Evolutionary conservation across 64 coral and sea anemone species (phyloP).

Genomic region (Trachythela sp.): DNA sequence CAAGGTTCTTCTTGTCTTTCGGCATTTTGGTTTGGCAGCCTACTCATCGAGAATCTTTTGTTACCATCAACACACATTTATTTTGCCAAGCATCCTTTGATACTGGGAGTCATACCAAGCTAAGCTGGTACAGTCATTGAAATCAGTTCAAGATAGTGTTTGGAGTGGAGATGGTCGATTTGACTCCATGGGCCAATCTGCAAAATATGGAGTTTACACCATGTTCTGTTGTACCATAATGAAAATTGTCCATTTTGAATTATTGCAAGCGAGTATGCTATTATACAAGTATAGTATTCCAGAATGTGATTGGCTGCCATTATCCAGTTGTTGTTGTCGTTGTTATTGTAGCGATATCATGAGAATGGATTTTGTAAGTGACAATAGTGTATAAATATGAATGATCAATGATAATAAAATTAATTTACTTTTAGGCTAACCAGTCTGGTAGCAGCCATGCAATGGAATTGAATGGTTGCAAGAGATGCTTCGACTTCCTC

Average conservation of each 20-base stretch:
- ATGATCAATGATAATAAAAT: constrained; percentile 27
- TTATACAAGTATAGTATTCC: constrained; percentile 21
- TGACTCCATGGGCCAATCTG: constrained; percentile 25
- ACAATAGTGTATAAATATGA: neutral
- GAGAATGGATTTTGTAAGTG: neutral
- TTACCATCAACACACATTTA: constrained; percentile 25
- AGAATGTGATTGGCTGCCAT: constrained; percentile 20
- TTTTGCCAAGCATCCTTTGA: constrained; percentile 10
- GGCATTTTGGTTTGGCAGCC: constrained; percentile 26
- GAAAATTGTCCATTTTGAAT: constrained; percentile 33
- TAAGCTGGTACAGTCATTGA: constrained; percentile 25
- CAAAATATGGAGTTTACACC: constrained; percentile 24
- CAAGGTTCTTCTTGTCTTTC: constrained; percentile 23
- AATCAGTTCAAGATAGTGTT: constrained; percentile 17
- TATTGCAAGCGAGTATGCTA: constrained; percentile 23
- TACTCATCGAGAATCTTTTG: constrained; percentile 20
- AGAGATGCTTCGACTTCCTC: neutral
- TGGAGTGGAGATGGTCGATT: constrained; percentile 16
- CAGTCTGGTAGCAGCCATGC: constrained; percentile 22
- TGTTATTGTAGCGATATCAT: neutral
- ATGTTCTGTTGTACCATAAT: constrained; percentile 23
- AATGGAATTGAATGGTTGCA: constrained; percentile 17
- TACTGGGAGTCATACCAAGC: constrained; percentile 24
- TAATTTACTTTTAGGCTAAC: constrained; percentile 23
- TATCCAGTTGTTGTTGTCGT: neutral